These are phyloP conservation scores for Bothrops jararaca DNA, from an alignment of 2,113 vertebrate species.

Conservation along the genomic window DNA sequence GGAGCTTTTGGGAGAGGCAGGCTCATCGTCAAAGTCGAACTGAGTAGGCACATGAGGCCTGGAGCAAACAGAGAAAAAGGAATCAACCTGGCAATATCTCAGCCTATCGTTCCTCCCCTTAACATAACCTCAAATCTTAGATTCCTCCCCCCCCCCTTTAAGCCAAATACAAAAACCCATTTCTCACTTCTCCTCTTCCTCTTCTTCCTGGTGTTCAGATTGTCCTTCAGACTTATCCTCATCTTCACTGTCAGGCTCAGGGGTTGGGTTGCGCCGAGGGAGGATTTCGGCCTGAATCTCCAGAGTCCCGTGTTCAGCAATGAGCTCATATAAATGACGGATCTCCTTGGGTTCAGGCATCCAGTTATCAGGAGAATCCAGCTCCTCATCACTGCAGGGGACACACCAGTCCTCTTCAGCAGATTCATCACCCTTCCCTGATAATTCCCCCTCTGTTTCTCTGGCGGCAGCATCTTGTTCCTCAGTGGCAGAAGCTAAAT, in stretches of 20 bases:
- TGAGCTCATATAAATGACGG: conserved; percentile 82
- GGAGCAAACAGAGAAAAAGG: conserved; percentile 10
- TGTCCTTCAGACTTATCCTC: conserved; percentile 73
- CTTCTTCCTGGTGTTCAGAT: conserved; percentile 70
- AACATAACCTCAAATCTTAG: neutral
- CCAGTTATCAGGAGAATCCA: conserved; percentile 78
- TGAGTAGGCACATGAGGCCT: conserved; percentile 81
- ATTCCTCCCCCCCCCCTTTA: too few relatives aligned
- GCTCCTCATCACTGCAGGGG: conserved; percentile 85
- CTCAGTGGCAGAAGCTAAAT: conserved; percentile 53
- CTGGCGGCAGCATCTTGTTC: conserved; percentile 46
- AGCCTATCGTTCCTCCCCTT: too few relatives aligned
- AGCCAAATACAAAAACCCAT: neutral
- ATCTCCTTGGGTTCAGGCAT: conserved; percentile 82
- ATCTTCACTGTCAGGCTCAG: conserved; percentile 76
- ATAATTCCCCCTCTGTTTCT: conserved; percentile 55
- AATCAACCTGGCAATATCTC: neutral
- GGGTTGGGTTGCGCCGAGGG: conserved; percentile 80
- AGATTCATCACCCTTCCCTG: conserved; percentile 49
- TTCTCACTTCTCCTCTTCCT: conserved; percentile 24
- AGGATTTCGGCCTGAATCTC: conserved; percentile 80
- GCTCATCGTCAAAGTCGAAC: conserved; percentile 88
- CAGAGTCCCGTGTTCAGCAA: conserved; percentile 77
- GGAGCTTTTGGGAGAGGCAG: conserved; percentile 79
- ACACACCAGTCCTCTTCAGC: conserved; percentile 78